Evolutionary conservation across 2,888 invertebrate genomes (phyloP), one percentile per base, ranked within the genome.

Genomic region (Sarcophaga rosellei): DNA sequence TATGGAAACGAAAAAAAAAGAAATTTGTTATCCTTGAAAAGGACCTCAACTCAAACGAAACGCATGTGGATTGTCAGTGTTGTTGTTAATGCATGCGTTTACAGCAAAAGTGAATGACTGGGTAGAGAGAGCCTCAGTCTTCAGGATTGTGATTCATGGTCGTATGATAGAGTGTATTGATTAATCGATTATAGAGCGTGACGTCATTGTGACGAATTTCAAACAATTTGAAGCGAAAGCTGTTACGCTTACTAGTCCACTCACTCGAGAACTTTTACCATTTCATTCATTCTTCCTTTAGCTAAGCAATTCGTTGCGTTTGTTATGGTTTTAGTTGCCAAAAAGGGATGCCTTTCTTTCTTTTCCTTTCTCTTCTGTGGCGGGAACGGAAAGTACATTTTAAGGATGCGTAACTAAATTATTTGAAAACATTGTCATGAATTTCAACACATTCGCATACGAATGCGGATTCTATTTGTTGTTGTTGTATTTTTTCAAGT

Each of bases 181-280:
- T 77, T 91, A 92, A 92, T 92, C 92, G 91, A 92, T 92, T 92
- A 89, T 88, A 78, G 73, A 84, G 90, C 93, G 92, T 92, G 92
- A 92, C 92, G 92, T 92, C 92, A 92, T 92, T 91, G 90, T 92
- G 92, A 90, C 92, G 92, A 92, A 92, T 92, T 91, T 69, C 17
- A 53, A 45, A 45, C 35, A 35, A 35, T 35, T 35, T 35, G 2
- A 35, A 35, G 35, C 25, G 69, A 74, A 84, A 86, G 86, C 81
- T 84, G 86, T 74, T 81, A 35, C 35, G 35, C 65, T 61, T 63
- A 59, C 74, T 72, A 69, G 63, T 78, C 17, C 70, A 8, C 70
- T 65, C 15, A 12, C 72, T 47, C 15, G 17, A 44, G 3, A 57
- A 72, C 61, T 72, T 72, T 70, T 66, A 3, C 47, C 4, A 62